Evolutionary conservation across 1,140 invertebrate genomes (phyloP), one percentile per base, ranked within the genome.

Genomic region (Brachionus rubens): DNA sequence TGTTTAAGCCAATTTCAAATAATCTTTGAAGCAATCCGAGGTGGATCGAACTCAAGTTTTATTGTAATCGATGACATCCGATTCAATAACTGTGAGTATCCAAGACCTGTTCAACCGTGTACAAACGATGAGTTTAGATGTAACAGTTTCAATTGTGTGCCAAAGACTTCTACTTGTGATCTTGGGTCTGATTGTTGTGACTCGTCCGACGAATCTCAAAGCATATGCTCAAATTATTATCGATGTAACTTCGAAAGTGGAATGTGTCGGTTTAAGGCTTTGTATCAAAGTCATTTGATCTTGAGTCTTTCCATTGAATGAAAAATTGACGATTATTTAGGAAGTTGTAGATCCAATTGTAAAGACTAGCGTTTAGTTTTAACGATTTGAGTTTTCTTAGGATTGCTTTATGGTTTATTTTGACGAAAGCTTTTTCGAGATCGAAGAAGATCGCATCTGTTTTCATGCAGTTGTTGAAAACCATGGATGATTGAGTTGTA

Each of bases 51-150:
- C 67, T 76, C 72, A 41, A 79, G 80, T 21, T 79, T 78, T 28
- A 80, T 81, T 43, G 82, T 80, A n/a, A 56, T 83, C 16, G 82
- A 83, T 78, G 80, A 82, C 41, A 80, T 83, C 46, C 54, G 40
- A 47, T 81, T 81, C 40, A 62, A 77, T 4, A 76, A 78, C 54
- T 82, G 82, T 56, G 77, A 75, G 7, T 80, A 79, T 47, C 75
- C 78, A 28, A 76, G 77, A 26, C 30, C 77, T 30, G 76, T 9
- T 77, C 76, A 72, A 48, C 16, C 24, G 9, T 48, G 41, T 79
- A 10, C 59, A 3, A 33, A 24, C 50, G 46, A 40, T 30, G 14
- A 52, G 10, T 70, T 67, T 40, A 47, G 16, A 16, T 67, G 41
- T 36, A 21, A 19, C 16, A 46, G 40, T 16, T 10, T 40, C 12